phyloP scores from a whole-genome alignment of 2,113 vertebrate species.

The Australoheros scitulus region DNA sequence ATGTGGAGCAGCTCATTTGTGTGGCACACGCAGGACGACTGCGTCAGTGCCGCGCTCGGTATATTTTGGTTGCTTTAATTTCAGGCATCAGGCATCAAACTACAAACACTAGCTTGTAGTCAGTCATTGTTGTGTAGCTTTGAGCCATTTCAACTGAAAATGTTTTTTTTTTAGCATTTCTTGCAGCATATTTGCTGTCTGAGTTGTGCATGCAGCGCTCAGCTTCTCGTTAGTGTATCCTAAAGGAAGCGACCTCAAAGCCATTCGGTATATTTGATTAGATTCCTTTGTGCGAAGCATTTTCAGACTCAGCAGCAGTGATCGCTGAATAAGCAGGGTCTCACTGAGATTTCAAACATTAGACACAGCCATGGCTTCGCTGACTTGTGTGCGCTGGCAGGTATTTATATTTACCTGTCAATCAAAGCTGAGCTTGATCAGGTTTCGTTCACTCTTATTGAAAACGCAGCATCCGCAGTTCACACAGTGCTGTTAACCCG shows the following conservation, averaged over 20 bases:
- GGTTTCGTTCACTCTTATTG: background rate
- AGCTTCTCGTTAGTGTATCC: background rate
- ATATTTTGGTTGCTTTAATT: background rate
- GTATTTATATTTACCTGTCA: background rate
- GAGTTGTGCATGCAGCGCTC: background rate
- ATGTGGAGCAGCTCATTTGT: background rate
- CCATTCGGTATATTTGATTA: background rate
- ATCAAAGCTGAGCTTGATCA: slow-evolving; percentile 23
- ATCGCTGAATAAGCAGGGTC: background rate
- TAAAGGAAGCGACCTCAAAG: background rate
- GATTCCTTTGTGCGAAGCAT: background rate
- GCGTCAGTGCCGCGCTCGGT: background rate
- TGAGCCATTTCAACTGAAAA: background rate
- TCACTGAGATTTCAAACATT: background rate
- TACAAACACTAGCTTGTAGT: no score
- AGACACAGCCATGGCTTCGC: background rate
- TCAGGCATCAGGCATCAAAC: background rate
- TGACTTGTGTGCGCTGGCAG: background rate
- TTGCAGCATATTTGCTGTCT: background rate
- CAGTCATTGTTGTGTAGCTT: background rate
- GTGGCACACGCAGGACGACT: background rate
- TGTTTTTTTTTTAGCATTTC: background rate
- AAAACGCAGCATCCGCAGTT: background rate
- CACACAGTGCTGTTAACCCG: slow-evolving; percentile 11
- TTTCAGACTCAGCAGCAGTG: background rate